Conservation (phyloP, 2,113 vertebrate genomes). For the Mustela lutreola region DNA sequence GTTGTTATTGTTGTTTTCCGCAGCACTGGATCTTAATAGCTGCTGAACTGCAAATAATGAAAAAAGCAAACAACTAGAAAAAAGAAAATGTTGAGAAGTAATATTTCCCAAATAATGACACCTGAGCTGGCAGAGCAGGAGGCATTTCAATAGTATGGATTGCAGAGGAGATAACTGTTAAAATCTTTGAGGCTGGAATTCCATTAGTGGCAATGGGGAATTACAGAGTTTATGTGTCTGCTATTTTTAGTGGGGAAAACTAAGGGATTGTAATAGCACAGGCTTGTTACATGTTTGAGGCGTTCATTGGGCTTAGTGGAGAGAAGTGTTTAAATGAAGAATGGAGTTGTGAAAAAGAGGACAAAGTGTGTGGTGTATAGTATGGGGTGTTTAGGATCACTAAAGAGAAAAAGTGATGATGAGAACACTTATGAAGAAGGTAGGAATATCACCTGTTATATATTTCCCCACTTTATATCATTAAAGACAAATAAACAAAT, state of each 20-base stretch:
- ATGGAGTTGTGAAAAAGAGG: not conserved
- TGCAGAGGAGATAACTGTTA: constrained; percentile 55
- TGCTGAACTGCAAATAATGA: constrained; percentile 73
- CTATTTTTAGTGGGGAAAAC: constrained; percentile 71
- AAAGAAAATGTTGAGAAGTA: constrained; percentile 67
- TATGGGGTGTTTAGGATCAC: not conserved
- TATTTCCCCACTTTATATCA: not conserved
- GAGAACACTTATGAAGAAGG: not conserved
- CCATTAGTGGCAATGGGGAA: constrained; percentile 57
- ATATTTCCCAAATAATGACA: constrained; percentile 70
- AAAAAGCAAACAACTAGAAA: constrained; percentile 70
- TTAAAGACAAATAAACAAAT: not conserved
- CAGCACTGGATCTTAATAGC: constrained; percentile 65
- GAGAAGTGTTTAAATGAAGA: constrained; percentile 34
- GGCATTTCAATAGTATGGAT: constrained; percentile 46
- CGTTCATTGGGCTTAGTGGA: not conserved
- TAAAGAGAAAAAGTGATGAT: not conserved
- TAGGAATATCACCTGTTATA: not conserved
- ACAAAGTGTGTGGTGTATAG: not conserved
- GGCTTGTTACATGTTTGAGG: not conserved
- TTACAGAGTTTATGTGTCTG: constrained; percentile 65
- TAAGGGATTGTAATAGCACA: constrained; percentile 13
- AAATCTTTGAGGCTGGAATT: constrained; percentile 64
- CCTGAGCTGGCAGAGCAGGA: constrained; percentile 37
- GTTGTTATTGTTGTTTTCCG: constrained; percentile 74